phyloP scores from a whole-genome alignment of 2,888 invertebrate species.

The Bruchidius siliquastri region DNA sequence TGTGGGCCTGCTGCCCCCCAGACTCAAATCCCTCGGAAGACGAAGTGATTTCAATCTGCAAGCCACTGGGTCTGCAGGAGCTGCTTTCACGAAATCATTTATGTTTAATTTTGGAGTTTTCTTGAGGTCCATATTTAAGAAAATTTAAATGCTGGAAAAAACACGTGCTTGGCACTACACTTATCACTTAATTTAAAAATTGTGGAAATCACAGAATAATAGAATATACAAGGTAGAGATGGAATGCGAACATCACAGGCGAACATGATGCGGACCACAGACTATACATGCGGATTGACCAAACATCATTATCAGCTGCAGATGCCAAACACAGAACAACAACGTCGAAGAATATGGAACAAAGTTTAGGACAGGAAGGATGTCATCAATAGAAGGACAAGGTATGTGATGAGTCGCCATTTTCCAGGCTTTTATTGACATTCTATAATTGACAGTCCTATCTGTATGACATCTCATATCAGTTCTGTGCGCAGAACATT shows the following conservation, averaged over 20 bases:
- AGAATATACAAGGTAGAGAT: too few species aligned
- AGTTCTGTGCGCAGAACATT: too few species aligned
- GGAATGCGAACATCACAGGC: too few species aligned
- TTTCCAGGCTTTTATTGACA: too few species aligned
- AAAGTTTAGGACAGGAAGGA: neutral
- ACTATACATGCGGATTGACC: too few species aligned
- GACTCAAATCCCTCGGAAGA: slow-evolving; percentile 39
- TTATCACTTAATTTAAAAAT: neutral
- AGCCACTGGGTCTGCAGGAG: slow-evolving; percentile 1
- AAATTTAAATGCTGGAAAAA: neutral
- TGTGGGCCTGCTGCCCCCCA: slow-evolving; percentile 38
- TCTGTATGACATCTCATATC: too few species aligned
- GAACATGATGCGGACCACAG: too few species aligned
- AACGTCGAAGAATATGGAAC: neutral
- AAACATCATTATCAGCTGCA: neutral
- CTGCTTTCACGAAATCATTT: neutral
- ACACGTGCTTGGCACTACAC: neutral
- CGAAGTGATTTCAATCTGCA: slow-evolving; percentile 37
- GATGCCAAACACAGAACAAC: neutral
- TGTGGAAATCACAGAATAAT: too few species aligned
- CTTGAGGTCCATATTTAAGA: neutral
- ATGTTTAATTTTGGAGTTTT: neutral
- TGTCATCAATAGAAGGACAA: too few species aligned
- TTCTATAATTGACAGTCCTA: too few species aligned
- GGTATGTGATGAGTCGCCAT: too few species aligned